Percentiles rank a stretch among this genome's conserved stretches.
Evolutionary conservation across 2,888 invertebrate genomes (phyloP).

Genomic region (Leptinotarsa rubiginosa): DNA sequence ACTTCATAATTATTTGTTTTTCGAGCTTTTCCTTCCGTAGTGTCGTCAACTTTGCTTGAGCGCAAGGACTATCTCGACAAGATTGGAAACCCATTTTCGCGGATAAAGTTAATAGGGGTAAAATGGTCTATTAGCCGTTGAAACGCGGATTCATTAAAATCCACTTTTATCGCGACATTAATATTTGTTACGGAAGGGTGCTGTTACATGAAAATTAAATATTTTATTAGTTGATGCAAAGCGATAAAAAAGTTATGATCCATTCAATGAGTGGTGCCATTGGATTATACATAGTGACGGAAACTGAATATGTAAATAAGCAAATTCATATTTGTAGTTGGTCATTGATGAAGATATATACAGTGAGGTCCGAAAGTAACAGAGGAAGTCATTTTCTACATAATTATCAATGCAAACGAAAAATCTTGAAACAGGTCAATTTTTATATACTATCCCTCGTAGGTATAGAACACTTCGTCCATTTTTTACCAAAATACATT

Average conservation of each 20-base stretch:
- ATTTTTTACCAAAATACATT: too few relatives aligned
- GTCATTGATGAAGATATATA: background rate
- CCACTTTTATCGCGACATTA: slow-evolving; percentile 4
- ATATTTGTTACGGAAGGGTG: background rate
- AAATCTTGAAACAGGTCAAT: too few relatives aligned
- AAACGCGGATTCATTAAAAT: slow-evolving; percentile 10
- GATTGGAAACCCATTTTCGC: slow-evolving; percentile 81
- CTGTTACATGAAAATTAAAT: slow-evolving; percentile 2
- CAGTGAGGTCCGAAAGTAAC: background rate
- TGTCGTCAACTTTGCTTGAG: slow-evolving; percentile 76
- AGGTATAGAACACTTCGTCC: too few relatives aligned
- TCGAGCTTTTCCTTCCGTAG: too few relatives aligned
- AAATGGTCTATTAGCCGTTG: slow-evolving; percentile 21
- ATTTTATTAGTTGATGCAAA: background rate
- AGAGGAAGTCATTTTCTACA: too few relatives aligned
- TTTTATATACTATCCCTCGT: too few relatives aligned
- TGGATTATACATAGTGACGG: background rate
- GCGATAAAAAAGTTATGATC: background rate
- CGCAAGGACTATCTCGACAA: slow-evolving; percentile 74
- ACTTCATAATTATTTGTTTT: too few relatives aligned
- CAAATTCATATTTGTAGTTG: background rate
- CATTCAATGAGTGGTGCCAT: background rate
- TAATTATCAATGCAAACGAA: too few relatives aligned
- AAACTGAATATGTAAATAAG: background rate
- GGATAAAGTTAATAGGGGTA: slow-evolving; percentile 53